Percentiles rank a stretch among this genome's conserved stretches.
Conservation (phyloP, 2,888 invertebrate species). For the Philaethria dido region DNA sequence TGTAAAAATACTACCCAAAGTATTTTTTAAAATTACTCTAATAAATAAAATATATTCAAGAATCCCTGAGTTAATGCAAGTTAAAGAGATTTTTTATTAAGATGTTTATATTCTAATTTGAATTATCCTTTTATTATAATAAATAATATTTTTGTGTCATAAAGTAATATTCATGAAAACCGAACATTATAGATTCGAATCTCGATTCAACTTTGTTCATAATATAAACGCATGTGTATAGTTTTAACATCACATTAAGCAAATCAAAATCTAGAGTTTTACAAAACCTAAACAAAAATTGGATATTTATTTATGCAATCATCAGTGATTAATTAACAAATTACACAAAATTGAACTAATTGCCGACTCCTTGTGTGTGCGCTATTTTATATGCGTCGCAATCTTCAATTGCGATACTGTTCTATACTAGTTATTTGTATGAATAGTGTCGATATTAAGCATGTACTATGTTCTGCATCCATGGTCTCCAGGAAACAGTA, state of each 20-base stretch:
- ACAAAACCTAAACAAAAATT: not conserved
- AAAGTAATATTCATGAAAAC: not conserved
- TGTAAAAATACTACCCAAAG: not conserved
- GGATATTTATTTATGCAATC: constrained; percentile 8
- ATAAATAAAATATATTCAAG: not conserved
- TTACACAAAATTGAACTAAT: constrained; percentile 35
- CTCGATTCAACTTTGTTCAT: not conserved
- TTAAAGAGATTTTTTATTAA: not conserved
- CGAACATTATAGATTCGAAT: constrained; percentile 13
- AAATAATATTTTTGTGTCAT: not conserved
- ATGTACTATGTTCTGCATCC: constrained; percentile 84
- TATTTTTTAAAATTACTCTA: not conserved
- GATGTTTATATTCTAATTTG: not conserved
- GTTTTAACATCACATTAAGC: constrained; percentile 1
- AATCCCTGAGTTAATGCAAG: constrained; percentile 1
- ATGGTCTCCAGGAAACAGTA: constrained; percentile 90
- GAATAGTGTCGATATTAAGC: constrained; percentile 76
- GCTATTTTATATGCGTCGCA: constrained; percentile 46
- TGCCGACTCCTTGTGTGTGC: constrained; percentile 72
- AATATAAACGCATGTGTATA: constrained; percentile 7
- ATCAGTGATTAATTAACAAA: constrained; percentile 35
- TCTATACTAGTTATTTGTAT: constrained; percentile 59
- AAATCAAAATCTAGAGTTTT: not conserved
- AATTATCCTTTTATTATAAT: not conserved
- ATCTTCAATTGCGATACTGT: constrained; percentile 17